Percentiles rank a stretch among this genome's conserved stretches.
Evolutionary conservation across 64 coral and sea anemone genomes (phyloP).

Genomic region (Exaiptasia diaphana): DNA sequence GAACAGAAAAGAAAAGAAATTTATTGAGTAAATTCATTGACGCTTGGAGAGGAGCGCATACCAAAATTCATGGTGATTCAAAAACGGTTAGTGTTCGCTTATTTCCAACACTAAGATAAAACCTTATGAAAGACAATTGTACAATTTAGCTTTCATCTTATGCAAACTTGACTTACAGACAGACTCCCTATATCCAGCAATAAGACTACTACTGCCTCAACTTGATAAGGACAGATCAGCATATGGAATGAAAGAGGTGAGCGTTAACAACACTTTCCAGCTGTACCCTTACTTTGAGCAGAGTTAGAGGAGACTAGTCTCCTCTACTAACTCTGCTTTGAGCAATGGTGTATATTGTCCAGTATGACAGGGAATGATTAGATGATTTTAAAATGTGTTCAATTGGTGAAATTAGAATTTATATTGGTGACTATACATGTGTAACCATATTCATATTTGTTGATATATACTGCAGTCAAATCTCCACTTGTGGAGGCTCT

Average conservation of each 20-base stretch:
- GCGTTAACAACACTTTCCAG: no score
- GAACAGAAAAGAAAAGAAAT: conserved; percentile 90
- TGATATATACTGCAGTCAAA: no score
- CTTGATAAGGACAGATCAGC: conserved; percentile 93
- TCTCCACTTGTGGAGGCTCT: no score
- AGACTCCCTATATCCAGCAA: conserved; percentile 87
- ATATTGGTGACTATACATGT: no score
- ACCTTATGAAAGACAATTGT: not conserved
- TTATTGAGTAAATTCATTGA: conserved; percentile 56
- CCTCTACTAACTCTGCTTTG: not conserved
- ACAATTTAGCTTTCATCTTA: not conserved
- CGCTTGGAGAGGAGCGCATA: conserved; percentile 71
- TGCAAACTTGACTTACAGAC: conserved; percentile 26
- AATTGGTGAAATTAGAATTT: no score
- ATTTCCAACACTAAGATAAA: not conserved
- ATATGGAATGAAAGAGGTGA: conserved; percentile 99
- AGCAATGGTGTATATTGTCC: no score
- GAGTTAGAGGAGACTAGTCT: no score
- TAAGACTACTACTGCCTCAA: conserved; percentile 85
- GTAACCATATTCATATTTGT: no score
- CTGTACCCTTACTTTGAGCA: not conserved
- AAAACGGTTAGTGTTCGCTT: conserved; percentile 63
- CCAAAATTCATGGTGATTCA: conserved; percentile 61
- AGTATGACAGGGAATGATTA: no score
- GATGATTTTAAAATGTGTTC: no score